phyloP scores from a whole-genome alignment of 2,113 vertebrate species.

The Apistogramma diplotaenia region DNA sequence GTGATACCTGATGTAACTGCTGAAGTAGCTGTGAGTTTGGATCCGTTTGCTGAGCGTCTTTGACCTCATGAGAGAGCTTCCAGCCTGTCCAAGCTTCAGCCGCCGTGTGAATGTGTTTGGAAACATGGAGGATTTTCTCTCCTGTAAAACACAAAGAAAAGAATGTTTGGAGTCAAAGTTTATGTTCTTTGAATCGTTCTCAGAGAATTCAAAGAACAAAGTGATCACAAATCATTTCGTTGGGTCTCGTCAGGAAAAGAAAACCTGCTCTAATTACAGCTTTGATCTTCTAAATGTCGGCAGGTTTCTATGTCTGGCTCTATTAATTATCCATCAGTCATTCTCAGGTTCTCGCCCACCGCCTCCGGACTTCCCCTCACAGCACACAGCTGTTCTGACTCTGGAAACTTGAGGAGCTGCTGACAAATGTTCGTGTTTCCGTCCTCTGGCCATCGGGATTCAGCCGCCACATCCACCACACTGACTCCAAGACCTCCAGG shows the following conservation, averaged over 20 bases:
- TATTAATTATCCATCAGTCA: neutral
- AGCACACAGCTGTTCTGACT: neutral
- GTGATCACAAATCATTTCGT: neutral
- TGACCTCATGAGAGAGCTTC: too few relatives aligned
- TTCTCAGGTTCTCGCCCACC: neutral
- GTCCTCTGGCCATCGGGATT: neutral
- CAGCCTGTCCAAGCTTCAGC: too few relatives aligned
- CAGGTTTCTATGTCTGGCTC: constrained; percentile 9
- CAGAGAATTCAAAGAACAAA: neutral
- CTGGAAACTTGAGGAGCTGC: neutral
- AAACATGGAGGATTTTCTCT: too few relatives aligned
- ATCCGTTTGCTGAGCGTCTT: too few relatives aligned
- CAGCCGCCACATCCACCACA: neutral
- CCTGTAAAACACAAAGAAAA: neutral
- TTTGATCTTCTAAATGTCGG: neutral
- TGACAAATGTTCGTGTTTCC: neutral
- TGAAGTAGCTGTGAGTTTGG: too few relatives aligned
- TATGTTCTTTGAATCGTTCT: neutral
- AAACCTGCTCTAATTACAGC: neutral
- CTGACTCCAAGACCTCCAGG: neutral
- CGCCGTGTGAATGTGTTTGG: too few relatives aligned
- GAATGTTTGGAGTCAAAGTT: neutral
- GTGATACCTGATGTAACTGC: too few relatives aligned
- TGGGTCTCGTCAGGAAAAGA: neutral
- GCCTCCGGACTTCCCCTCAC: neutral